Base-by-base conservation (phyloP, 2,888 invertebrate genomes). In the Ashinkailepas kermadecensis region DNA sequence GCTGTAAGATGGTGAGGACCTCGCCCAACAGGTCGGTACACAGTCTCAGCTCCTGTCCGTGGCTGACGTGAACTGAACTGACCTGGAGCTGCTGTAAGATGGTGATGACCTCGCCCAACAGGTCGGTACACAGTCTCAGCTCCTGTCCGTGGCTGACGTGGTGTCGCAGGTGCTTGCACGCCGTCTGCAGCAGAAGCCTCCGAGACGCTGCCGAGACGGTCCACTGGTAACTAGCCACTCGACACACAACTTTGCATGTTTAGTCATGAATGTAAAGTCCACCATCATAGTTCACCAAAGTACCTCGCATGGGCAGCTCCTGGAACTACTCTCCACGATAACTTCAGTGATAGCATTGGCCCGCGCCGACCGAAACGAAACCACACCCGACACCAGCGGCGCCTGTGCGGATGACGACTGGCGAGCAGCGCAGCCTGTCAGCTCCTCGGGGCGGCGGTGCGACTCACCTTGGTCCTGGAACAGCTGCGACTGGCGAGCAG, bases 11-110 rank as follows among this genome's bases (percentile, higher is more conserved):
- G 78, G 90, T 91, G 25, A 97, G 91, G 59, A 97, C 92, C 87
- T 96, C 96, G 0, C 94, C 93, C 15, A 97, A 89, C 85, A 97
- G 95, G 83, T 94, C 94, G 0, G 95, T 93, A 86, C 95, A 95
- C 10, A 94, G 90, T 21, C 92, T 90, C 62, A 96, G 88, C 86
- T 96, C 96, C 86, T 95, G 94, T 39, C 94, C 91, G 0, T 93
- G 91, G 0, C 92, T 91, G 7, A 97, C 89, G 86, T 97, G 96
- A 39, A 39, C 39, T 39, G 39, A 39, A 65, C 74, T 25, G 7
- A 74, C 74, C 74, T 54, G 74, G 18, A 74, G 74, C 74, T 18
- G 54, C 57, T 78, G 78, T 12, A 78, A 58, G 13, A 90, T 91
- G 78, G 90, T 91, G 25, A 97, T 90, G 59, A 97, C 92, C 87